Base-by-base conservation (phyloP, 2,888 invertebrate species). In the Acleris cristana region DNA sequence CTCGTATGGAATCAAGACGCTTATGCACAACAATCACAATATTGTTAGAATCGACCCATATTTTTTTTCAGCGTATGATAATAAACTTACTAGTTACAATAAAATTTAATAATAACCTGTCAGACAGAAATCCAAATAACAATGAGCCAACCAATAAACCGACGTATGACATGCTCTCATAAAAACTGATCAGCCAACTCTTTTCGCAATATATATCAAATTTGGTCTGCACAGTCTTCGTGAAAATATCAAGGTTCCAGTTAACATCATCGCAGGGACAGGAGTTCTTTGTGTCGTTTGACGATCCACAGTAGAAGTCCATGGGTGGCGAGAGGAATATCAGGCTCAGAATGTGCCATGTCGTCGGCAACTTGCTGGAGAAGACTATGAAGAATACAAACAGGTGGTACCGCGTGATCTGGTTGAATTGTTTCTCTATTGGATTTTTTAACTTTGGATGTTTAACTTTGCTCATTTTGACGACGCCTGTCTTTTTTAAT, bases 271-370 rank as follows among this genome's bases (percentile, higher is more conserved):
- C 73, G 69, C 90, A 90, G 1, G 90, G 89, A 63, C 90, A 90
- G 0, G 45, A 21, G 63, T 65, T 77, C 54, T 71, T 59, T 12
- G 48, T 26, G 1, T n/a, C 34, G 26, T 26, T 49, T 0, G 68
- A 69, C 23, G 48, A 67, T 51, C 69, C 70, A 64, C 90, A 90
- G 19, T 71, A 70, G 51, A 74, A 89, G 4, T 80, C 74, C 77
- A 89, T 84, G 0, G 87, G 87, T 6, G 89, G 90, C 0, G 87
- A 79, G 0, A 89, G 65, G 45, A 90, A 89, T 67, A 90, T 76
- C 6, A 89, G 61, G 69, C 80, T 87, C 0, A 90, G 69, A 0
- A 88, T 73, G 65, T 90, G 90, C 90, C 89, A 90, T 40, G 84
- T 84, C 34, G 84, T 58, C 2, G 87, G 86, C 16, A 84, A 54